These are phyloP conservation scores for Hippocampus mohnikei DNA, from an alignment of 2,113 vertebrate genomes.

Conservation along the genomic window DNA sequence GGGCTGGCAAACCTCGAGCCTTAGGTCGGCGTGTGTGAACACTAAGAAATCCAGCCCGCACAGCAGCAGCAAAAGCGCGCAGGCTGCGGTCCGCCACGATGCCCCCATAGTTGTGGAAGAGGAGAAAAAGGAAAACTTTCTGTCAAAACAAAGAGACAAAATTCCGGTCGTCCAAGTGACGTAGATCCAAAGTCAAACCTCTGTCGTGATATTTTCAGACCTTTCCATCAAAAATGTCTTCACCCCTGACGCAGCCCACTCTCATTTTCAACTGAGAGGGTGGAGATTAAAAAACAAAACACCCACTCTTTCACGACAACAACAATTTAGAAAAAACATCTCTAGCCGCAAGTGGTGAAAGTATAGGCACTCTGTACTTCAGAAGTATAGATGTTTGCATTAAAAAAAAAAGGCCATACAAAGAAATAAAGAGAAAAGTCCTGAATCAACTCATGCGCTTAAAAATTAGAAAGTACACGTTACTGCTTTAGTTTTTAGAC, in stretches of 20 bases:
- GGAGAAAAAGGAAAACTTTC: not conserved
- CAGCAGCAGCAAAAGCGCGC: constrained; percentile 49
- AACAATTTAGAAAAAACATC: not conserved
- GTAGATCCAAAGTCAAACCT: not conserved
- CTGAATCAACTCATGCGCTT: too few species aligned
- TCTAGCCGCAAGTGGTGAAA: not conserved
- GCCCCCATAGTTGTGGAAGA: constrained; percentile 61
- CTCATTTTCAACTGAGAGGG: not conserved
- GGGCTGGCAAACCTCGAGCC: constrained; percentile 75
- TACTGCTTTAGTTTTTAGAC: too few species aligned
- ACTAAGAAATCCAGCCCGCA: constrained; percentile 29
- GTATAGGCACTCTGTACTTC: not conserved
- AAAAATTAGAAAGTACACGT: too few species aligned
- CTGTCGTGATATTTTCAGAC: not conserved
- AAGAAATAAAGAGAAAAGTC: too few species aligned
- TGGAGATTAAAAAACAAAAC: constrained; percentile 25
- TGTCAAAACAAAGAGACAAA: not conserved
- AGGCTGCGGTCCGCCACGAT: constrained; percentile 49
- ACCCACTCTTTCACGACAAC: not conserved
- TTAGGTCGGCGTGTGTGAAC: constrained; percentile 51
- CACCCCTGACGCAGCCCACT: not conserved
- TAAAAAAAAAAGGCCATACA: too few species aligned
- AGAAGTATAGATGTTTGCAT: too few species aligned
- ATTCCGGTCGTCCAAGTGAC: not conserved
- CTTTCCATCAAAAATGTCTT: not conserved